Evolutionary conservation across 2,888 invertebrate genomes (phyloP).

Genomic region (Rhabditoides inermis): DNA sequence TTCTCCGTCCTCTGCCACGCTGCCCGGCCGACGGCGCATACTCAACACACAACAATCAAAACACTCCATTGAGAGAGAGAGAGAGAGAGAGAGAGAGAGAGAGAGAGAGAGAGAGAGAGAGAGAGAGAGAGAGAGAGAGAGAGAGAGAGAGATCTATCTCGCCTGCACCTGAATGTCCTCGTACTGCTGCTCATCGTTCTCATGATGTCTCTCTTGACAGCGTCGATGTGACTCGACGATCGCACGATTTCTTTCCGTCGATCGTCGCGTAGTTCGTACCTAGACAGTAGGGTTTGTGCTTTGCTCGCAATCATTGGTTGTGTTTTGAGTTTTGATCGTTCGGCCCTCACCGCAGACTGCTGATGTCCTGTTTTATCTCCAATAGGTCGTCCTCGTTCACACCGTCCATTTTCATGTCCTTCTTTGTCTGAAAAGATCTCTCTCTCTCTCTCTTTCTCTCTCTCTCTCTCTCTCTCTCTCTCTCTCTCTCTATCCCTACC

Average conservation of each 20-base stretch:
- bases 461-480: background rate
- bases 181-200: slow-evolving; percentile 48
- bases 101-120: background rate
- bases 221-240: slow-evolving; percentile 57
- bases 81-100: background rate
- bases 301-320: too few species aligned
- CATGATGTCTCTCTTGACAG: slow-evolving; percentile 56
- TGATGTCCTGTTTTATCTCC: slow-evolving; percentile 61
- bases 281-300: slow-evolving; percentile 18
- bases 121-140: slow-evolving; percentile 1
- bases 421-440: slow-evolving; percentile 53
- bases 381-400: slow-evolving; percentile 60
- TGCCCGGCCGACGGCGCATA: too few species aligned
- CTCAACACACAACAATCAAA: background rate
- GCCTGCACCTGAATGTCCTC: background rate
- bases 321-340: too few species aligned
- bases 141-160: background rate
- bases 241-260: slow-evolving; percentile 56
- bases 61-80: background rate
- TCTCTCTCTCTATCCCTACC: background rate
- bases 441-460: background rate
- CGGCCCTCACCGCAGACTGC: slow-evolving; percentile 56
- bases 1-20: too few species aligned
- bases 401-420: slow-evolving; percentile 58
- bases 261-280: slow-evolving; percentile 59